Base-by-base conservation (phyloP, 1,140 invertebrate species). In the Eufriesea mexicana region DNA sequence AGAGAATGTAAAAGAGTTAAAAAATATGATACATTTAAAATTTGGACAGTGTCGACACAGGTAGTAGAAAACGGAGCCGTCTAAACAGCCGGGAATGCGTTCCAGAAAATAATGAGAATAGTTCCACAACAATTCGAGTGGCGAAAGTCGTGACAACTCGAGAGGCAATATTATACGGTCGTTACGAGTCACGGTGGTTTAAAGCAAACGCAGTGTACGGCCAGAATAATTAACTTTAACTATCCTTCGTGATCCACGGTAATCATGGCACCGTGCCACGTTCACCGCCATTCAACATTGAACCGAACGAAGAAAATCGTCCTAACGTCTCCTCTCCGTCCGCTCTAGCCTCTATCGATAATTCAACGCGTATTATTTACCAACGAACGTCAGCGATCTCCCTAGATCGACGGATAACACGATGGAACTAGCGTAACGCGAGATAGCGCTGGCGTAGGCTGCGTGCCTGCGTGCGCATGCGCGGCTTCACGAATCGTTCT, bases 301-400 rank as follows among this genome's bases (percentile, higher is more conserved):
- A 28, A 70, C 28, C 45, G 20, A 28, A 45, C 51, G 25, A 80
- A 81, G 70, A 66, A 61, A 35, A 35, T 35, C 35, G 35, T 35
- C 35, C 35, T 35, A 35, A 35, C 35, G 1, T 35, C 35, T 4
- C 35, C 35, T 35, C 35, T 4, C 1, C 35, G 35, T 35, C 35
- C 35, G 4, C 35, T 35, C 35, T 35, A 35, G 1, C 35, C 35
- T 35, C 35, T 35, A 35, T 35, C 35, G 35, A 35, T 4, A 35
- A 4, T 35, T 1, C 35, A 4, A 35, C 1, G 35, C 35, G 57
- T 61, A 64, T 89, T 87, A 91, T 90, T 90, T 89, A 90, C 90
- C 74, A 76, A 74, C 78, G 75, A 42, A 55, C 68, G 67, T 81
- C 83, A 71, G 68, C 72, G 72, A 81, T 88, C 64, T 7, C 5